Conservation (phyloP, 2,888 invertebrate genomes). For the Andrena chrysosceles region DNA sequence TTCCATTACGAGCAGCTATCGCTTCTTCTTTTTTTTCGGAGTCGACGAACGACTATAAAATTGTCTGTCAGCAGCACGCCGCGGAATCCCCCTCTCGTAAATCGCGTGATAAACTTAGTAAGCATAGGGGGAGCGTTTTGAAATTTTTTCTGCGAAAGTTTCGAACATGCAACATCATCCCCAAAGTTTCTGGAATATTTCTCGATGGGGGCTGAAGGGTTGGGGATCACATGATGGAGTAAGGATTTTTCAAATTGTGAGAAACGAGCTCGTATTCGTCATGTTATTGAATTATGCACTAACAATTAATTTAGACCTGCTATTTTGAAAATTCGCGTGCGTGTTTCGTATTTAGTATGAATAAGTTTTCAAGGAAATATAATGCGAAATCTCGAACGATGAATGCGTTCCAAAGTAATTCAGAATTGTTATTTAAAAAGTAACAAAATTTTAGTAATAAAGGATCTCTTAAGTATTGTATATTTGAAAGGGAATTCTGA, state of each 20-base stretch:
- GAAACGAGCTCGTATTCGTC: slow-evolving; percentile 28
- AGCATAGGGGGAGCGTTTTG: slow-evolving; percentile 22
- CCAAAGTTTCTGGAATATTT: slow-evolving; percentile 17
- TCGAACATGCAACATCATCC: slow-evolving; percentile 13
- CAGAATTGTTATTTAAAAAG: background rate
- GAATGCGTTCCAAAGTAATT: background rate
- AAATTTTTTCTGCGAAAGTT: slow-evolving; percentile 25
- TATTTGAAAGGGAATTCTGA: background rate
- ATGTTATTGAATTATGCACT: slow-evolving; percentile 37
- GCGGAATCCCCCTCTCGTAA: slow-evolving; percentile 34
- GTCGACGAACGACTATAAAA: slow-evolving; percentile 38
- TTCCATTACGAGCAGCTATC: slow-evolving; percentile 46
- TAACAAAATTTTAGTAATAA: background rate
- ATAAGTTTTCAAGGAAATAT: slow-evolving; percentile 8
- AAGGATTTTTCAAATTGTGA: slow-evolving; percentile 22
- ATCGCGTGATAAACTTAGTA: slow-evolving; percentile 39
- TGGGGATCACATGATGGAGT: background rate
- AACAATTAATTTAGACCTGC: slow-evolving; percentile 3
- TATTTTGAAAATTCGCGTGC: background rate
- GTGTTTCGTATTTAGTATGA: background rate
- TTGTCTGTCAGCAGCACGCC: slow-evolving; percentile 36
- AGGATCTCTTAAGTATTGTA: background rate
- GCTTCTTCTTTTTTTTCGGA: background rate
- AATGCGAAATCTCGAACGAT: background rate
- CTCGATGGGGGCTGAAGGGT: background rate